These are phyloP conservation scores for Parasteatoda lunata DNA, from an alignment of 2,888 invertebrate genomes.

Conservation along the genomic window DNA sequence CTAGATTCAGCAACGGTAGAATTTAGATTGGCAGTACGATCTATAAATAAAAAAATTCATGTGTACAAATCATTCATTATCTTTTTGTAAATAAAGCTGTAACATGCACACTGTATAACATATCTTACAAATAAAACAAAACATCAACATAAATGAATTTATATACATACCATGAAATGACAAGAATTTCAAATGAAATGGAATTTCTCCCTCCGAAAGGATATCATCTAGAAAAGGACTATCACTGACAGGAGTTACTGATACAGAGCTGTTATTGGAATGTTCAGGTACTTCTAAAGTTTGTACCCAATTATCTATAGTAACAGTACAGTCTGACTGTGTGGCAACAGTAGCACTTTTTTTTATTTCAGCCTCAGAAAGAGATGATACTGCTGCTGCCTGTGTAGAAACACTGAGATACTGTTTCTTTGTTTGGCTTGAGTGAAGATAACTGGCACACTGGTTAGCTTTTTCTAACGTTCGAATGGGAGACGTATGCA, in stretches of 20 bases:
- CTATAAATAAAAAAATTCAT: too few relatives aligned
- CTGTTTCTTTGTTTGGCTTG: not conserved
- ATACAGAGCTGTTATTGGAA: constrained; percentile 31
- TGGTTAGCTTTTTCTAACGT: constrained; percentile 20
- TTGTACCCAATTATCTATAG: constrained; percentile 2
- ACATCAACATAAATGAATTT: too few relatives aligned
- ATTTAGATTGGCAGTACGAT: too few relatives aligned
- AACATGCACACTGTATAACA: too few relatives aligned
- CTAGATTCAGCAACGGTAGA: too few relatives aligned
- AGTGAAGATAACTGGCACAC: not conserved
- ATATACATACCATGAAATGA: constrained; percentile 13
- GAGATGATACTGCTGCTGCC: not conserved
- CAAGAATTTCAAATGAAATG: constrained; percentile 40
- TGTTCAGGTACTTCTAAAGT: constrained; percentile 17
- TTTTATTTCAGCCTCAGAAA: not conserved
- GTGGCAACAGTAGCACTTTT: not conserved
- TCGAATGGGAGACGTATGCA: constrained; percentile 1
- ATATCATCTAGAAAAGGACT: constrained; percentile 54
- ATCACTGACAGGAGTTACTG: constrained; percentile 54
- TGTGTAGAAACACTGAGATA: constrained; percentile 1
- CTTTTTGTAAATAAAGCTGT: too few relatives aligned
- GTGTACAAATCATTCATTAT: too few relatives aligned
- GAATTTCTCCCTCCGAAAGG: constrained; percentile 55
- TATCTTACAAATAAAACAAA: too few relatives aligned
- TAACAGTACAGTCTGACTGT: constrained; percentile 2